These are phyloP conservation scores for Gorsachius magnificus DNA, from an alignment of 2,797 vertebrate genomes.

Conservation along the genomic window DNA sequence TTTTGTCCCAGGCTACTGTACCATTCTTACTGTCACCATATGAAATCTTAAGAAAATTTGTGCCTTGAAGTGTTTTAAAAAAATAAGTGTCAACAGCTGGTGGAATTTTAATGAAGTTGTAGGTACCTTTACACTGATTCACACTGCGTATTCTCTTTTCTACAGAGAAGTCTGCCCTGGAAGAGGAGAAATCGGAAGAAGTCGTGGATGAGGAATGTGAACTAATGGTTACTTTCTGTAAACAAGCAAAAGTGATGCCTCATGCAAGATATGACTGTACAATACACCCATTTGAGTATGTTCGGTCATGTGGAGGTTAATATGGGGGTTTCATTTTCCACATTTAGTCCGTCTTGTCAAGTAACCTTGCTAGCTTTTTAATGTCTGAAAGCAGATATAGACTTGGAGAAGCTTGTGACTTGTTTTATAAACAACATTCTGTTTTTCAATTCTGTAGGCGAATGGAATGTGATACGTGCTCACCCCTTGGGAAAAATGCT, in stretches of 20 bases:
- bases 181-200: slow-evolving; percentile 26
- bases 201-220: slow-evolving; percentile 63
- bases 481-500: slow-evolving; percentile 72
- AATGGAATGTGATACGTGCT: slow-evolving; percentile 56
- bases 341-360: accelerated
- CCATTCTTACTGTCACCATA: not conserved
- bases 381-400: not conserved
- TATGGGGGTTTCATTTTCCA: accelerated
- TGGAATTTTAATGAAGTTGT: not conserved
- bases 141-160: not conserved
- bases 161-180: not conserved
- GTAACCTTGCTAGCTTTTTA: not conserved
- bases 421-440: not conserved
- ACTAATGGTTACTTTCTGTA: slow-evolving; percentile 83
- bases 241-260: slow-evolving; percentile 80
- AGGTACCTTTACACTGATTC: not conserved
- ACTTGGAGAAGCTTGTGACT: not conserved
- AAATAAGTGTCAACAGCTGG: not conserved
- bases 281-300: slow-evolving; percentile 76
- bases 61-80: not conserved
- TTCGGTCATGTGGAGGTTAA: not conserved
- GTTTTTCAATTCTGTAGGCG: slow-evolving; percentile 62
- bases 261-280: slow-evolving; percentile 87
- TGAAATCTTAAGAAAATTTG: not conserved
- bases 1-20: not conserved